These are phyloP conservation scores for Poeciliopsis turrubarensis DNA, from an alignment of 2,113 vertebrate genomes.

Conservation along the genomic window DNA sequence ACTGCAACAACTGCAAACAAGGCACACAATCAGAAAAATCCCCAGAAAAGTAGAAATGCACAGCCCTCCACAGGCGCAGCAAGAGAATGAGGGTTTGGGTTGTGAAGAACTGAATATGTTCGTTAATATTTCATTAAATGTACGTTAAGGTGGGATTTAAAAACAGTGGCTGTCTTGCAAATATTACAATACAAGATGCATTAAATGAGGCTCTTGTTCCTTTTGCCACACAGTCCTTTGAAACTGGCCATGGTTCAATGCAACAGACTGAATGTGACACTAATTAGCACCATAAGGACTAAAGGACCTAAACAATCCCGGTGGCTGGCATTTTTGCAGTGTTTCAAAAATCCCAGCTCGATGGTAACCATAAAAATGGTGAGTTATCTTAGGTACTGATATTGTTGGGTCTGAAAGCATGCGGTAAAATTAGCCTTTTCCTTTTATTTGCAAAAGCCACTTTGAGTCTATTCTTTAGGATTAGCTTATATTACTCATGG, in stretches of 20 bases:
- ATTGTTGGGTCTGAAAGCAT: too few relatives aligned
- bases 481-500: too few relatives aligned
- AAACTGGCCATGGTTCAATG: neutral
- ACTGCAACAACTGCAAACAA: conserved; percentile 83
- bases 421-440: too few relatives aligned
- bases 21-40: conserved; percentile 24
- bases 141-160: neutral
- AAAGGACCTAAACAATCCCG: neutral
- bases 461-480: too few relatives aligned
- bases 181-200: neutral
- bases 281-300: neutral
- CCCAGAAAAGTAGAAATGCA: neutral
- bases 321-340: neutral
- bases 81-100: neutral
- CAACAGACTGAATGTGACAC: neutral
- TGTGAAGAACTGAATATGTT: neutral
- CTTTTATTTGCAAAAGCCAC: too few relatives aligned
- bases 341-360: neutral
- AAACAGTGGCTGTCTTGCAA: neutral
- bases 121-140: neutral
- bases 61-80: neutral
- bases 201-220: neutral
- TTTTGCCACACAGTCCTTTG: neutral
- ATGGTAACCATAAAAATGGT: neutral
- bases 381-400: neutral